Conservation (phyloP, 2,797 vertebrate genomes). For the Salarias fasciatus region DNA sequence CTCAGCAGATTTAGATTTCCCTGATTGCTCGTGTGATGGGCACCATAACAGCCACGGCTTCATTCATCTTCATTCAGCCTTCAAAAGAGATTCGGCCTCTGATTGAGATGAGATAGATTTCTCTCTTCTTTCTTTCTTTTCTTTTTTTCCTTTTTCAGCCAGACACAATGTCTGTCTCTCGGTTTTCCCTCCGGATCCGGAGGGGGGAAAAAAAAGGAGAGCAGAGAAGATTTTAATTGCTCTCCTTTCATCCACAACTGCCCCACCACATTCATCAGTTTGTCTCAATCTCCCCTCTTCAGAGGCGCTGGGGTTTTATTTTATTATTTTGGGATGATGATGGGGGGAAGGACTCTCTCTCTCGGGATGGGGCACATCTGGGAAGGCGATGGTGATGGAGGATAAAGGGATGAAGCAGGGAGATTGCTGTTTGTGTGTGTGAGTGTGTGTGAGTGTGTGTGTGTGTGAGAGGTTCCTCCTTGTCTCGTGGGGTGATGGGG, state of each 20-base stretch:
- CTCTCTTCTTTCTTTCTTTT: constrained; percentile 27
- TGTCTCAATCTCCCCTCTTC: constrained; percentile 28
- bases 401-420: constrained; percentile 66
- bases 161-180: constrained; percentile 66
- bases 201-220: constrained; percentile 59
- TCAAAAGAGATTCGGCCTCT: constrained; percentile 62
- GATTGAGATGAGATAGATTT: constrained; percentile 63
- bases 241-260: constrained; percentile 74
- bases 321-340: constrained; percentile 53
- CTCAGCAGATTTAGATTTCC: constrained; percentile 32
- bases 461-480: not conserved
- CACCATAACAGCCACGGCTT: constrained; percentile 33
- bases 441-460: constrained; percentile 34
- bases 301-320: constrained; percentile 54
- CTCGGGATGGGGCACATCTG: constrained; percentile 64
- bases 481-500: constrained; percentile 19
- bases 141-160: constrained; percentile 37
- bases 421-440: constrained; percentile 48
- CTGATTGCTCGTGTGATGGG: constrained; percentile 42
- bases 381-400: constrained; percentile 55
- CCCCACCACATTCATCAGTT: constrained; percentile 68
- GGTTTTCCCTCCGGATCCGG: constrained; percentile 65
- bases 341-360: constrained; percentile 42
- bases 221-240: constrained; percentile 74
- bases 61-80: constrained; percentile 63